Evolutionary conservation across 2,113 vertebrate species (phyloP).

Genomic region (Pseudopipra pipra): DNA sequence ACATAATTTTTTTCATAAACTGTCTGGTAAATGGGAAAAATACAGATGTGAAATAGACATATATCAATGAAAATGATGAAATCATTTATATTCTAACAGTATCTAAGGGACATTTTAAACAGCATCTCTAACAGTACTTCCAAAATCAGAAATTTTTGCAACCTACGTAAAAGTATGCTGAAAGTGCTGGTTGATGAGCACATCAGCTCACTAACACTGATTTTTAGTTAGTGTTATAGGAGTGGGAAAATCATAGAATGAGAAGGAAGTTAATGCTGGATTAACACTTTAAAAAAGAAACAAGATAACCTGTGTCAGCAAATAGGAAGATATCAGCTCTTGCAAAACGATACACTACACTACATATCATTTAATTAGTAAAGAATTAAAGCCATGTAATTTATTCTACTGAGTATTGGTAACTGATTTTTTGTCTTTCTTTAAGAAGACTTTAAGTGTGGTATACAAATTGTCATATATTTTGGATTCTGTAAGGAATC

Average conservation of each 20-base stretch:
- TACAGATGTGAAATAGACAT: neutral
- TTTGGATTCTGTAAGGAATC: neutral
- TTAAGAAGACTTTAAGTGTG: neutral
- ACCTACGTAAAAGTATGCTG: neutral
- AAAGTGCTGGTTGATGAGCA: neutral
- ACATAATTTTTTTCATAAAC: neutral
- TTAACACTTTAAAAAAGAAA: neutral
- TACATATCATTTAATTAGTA: neutral
- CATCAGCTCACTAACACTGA: neutral
- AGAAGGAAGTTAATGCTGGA: neutral
- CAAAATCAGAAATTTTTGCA: neutral
- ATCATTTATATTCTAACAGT: neutral
- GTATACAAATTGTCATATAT: neutral
- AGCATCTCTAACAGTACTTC: neutral
- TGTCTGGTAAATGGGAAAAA: neutral
- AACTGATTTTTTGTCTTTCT: neutral
- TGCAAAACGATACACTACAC: neutral
- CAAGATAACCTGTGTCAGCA: neutral
- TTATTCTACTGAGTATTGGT: neutral
- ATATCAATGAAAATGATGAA: neutral
- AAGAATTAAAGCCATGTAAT: neutral
- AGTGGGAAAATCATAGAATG: neutral
- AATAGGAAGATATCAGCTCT: neutral
- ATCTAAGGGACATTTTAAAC: neutral
- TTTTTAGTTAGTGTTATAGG: neutral